Percentiles rank a stretch among this genome's conserved stretches.
Evolutionary conservation across 2,888 invertebrate species (phyloP).

Genomic region (Pristionchus entomophagus): DNA sequence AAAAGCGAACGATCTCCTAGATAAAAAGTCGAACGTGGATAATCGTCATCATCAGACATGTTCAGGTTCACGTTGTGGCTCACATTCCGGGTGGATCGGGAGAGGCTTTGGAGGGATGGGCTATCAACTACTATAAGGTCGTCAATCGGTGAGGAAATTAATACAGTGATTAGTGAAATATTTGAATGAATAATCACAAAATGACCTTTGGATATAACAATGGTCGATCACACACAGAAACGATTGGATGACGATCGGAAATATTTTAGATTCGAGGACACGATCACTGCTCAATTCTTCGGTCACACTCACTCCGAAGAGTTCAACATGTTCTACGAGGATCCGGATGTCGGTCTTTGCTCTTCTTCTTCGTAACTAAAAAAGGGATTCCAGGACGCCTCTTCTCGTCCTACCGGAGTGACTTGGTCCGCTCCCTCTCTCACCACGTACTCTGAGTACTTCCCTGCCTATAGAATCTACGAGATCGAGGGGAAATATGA

Average conservation of each 20-base stretch:
- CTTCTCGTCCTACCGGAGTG: conserved; percentile 80
- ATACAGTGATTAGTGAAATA: too few species aligned
- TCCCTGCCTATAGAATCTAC: conserved; percentile 94
- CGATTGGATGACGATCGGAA: too few species aligned
- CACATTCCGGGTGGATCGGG: conserved; percentile 87
- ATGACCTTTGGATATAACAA: too few species aligned
- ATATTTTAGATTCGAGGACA: conserved; percentile 83
- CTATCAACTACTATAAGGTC: conserved; percentile 83
- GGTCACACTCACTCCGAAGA: conserved; percentile 95
- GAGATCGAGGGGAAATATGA: conserved; percentile 88
- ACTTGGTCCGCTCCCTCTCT: conserved; percentile 89
- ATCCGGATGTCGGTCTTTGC: conserved; percentile 75
- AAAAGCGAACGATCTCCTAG: too few species aligned
- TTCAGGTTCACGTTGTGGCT: conserved; percentile 85
- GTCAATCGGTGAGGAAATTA: conserved; percentile 82
- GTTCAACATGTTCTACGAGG: conserved; percentile 87
- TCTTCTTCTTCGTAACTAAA: not conserved
- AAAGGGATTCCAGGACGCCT: conserved; percentile 18
- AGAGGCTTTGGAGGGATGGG: conserved; percentile 84
- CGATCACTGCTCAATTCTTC: conserved; percentile 86
- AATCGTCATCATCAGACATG: not conserved
- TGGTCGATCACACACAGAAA: too few species aligned
- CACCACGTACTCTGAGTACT: conserved; percentile 84
- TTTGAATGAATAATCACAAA: too few species aligned
- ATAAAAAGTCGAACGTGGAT: too few species aligned